phyloP scores from a whole-genome alignment of 2,888 invertebrate species.

The Sesia apiformis region DNA sequence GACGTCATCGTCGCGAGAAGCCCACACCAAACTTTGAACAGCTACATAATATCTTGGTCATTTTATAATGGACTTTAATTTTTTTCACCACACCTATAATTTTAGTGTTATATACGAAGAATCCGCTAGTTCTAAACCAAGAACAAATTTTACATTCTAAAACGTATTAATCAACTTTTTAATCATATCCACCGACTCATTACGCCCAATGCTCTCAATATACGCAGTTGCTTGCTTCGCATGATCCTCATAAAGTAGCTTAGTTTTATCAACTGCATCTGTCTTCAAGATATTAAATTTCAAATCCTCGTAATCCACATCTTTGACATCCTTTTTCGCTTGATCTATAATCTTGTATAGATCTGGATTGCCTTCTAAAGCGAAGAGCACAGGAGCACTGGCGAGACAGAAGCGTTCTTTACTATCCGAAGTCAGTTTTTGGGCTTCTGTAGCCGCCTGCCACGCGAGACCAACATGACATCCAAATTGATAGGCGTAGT shows the following conservation, averaged over 20 bases:
- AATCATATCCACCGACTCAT: constrained; percentile 62
- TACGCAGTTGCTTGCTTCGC: constrained; percentile 51
- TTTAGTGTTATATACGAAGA: no score
- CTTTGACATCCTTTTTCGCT: constrained; percentile 78
- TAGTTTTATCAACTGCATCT: constrained; percentile 57
- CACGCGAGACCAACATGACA: constrained; percentile 87
- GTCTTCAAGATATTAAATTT: constrained; percentile 66
- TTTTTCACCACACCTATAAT: no score
- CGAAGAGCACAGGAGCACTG: constrained; percentile 89
- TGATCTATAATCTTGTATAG: constrained; percentile 78
- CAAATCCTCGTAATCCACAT: constrained; percentile 78
- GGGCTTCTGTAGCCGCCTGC: constrained; percentile 77
- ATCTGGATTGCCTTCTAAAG: constrained; percentile 83
- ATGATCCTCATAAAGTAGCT: constrained; percentile 53
- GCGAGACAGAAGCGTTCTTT: constrained; percentile 81
- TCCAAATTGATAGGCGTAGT: constrained; percentile 85
- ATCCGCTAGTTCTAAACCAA: not conserved
- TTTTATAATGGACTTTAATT: no score
- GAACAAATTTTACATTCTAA: constrained; percentile 11
- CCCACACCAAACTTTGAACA: no score
- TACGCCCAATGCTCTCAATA: constrained; percentile 50
- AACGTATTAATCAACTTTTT: constrained; percentile 61
- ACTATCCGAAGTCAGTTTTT: constrained; percentile 73
- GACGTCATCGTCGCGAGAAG: no score
- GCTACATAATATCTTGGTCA: no score